Conservation (phyloP, 1,140 invertebrate genomes). For the Ooceraea biroi region DNA sequence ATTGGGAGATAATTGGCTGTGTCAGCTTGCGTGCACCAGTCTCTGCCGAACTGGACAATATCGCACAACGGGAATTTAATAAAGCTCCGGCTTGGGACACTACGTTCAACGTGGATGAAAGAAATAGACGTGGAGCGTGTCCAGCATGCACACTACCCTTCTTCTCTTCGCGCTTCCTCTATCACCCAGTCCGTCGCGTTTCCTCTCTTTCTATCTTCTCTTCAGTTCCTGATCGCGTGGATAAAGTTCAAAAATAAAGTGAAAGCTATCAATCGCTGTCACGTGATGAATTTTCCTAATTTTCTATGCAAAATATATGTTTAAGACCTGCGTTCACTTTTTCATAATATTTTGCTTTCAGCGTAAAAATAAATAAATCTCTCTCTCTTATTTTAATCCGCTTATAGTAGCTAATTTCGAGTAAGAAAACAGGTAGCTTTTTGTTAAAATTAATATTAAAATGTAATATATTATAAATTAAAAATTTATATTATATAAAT, state of each 20-base stretch:
- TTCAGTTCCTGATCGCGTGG: conserved; percentile 22
- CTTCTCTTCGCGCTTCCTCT: conserved; percentile 34
- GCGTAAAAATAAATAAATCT: no score
- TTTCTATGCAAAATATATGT: not conserved
- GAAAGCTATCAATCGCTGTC: conserved; percentile 10
- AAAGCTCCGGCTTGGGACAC: conserved; percentile 58
- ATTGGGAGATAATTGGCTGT: conserved; percentile 60
- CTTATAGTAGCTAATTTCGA: no score
- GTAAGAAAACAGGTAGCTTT: no score
- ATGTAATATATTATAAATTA: no score
- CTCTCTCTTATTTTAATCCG: no score
- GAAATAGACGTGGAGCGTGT: conserved; percentile 72
- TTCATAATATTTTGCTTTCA: not conserved
- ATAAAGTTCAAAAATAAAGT: conserved; percentile 10
- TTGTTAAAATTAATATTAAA: no score
- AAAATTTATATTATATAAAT: no score
- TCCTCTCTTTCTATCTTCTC: not conserved
- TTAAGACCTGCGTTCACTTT: conserved; percentile 8
- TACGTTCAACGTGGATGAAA: conserved; percentile 67
- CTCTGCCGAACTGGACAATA: conserved; percentile 66
- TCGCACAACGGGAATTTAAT: conserved; percentile 73
- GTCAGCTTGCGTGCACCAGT: conserved; percentile 50
- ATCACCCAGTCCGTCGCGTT: not conserved
- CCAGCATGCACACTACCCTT: conserved; percentile 61
- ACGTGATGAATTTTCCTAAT: not conserved